Base-by-base conservation (phyloP, 2,113 vertebrate species). In the Nanorana parkeri region DNA sequence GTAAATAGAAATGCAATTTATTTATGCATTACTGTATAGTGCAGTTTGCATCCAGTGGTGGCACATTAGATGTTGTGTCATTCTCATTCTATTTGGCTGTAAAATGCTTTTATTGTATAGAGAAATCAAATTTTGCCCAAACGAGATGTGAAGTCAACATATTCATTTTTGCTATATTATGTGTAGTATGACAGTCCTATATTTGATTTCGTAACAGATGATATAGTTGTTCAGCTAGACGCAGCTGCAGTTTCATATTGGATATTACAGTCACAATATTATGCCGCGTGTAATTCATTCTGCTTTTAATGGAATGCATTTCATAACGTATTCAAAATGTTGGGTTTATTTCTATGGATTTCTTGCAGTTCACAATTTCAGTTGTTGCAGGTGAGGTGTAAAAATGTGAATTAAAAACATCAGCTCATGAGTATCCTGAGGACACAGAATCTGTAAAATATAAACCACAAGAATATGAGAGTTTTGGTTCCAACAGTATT, bases 51-150 rank as follows among this genome's bases (percentile, higher is more conserved):
- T 24, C 26, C 29, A 58, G 36, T 32, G 54, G 26, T 24, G 19
- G 26, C 32, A n/a, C 36, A 28, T 17, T 6, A 29, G 72, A 28
- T 75, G 32, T 21, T 5, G 6, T 75, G 72, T 61, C 72, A 75
- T n/a, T 61, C 36, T 60, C 32, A 75, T 55, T 75, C 72, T n/a
- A 41, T n/a, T 60, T 41, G 55, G 69, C 28, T 63, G 5, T 66
- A 17, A 81, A 74, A 65, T 60, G 19, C 19, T 76, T 28, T 47
- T 26, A 68, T 76, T 75, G 61, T 58, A 66, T 32, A n/a, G 52
- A 73, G 41, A 66, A 51, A 61, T 66, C 78, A 74, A 55, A 74
- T 65, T 67, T 65, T 82, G n/a, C 73, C 58, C 72, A 82, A 82
- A 82, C 68, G 68, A 68, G 32, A 68, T 68, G 72, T 67, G 80